phyloP scores from a whole-genome alignment of 2,113 vertebrate genomes.

The Mus spicilegus region DNA sequence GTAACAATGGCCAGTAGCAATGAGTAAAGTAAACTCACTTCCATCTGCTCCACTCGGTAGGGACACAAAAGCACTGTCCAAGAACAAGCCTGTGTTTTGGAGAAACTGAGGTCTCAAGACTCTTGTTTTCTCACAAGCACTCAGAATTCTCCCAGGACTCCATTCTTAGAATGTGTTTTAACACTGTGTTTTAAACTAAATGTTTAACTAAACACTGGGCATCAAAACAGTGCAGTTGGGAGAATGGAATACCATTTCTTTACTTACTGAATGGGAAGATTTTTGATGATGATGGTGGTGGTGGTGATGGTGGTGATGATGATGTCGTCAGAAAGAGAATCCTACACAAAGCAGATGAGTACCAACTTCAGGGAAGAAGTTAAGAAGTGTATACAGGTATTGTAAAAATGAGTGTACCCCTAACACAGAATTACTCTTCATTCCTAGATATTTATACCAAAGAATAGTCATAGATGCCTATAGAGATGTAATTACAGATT shows the following conservation, averaged over 20 bases:
- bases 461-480: background rate
- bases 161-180: background rate
- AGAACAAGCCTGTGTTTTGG: background rate
- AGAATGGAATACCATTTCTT: slow-evolving; percentile 1
- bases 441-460: slow-evolving; percentile 35
- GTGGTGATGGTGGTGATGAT: background rate
- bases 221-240: background rate
- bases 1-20: background rate
- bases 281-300: background rate
- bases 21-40: background rate
- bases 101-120: background rate
- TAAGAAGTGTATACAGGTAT: background rate
- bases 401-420: background rate
- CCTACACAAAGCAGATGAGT: background rate
- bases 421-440: slow-evolving; percentile 2
- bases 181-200: background rate
- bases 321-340: slow-evolving; percentile 7
- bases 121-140: background rate
- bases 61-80: background rate
- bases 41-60: background rate
- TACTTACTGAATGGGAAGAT: background rate
- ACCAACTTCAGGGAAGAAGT: background rate
- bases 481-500: slow-evolving; percentile 11
- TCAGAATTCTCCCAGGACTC: background rate
- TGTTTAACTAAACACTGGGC: background rate